Base-by-base conservation (phyloP, 1,140 invertebrate genomes). In the Temnothorax curvispinosus region DNA sequence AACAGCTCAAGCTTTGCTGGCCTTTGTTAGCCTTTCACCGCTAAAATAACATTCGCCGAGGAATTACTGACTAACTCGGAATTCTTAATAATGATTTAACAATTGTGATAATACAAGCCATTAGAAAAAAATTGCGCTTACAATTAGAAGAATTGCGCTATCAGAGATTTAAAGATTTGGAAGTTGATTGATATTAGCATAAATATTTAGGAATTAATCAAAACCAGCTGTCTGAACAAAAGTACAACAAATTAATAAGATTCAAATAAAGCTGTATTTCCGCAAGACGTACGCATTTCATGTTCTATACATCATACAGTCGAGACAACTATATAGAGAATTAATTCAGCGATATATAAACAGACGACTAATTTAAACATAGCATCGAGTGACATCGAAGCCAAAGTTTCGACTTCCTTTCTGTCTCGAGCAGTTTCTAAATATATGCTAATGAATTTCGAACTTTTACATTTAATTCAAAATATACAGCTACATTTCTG, bases 401-500 rank as follows among this genome's bases (percentile, higher is more conserved):
- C 54, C 6, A 18, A 50, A 74, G 41, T 60, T 74, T 47, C 15
- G 32, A 50, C 15, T 71, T 69, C 4, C 65, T 56, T 81, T 56
- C 50, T 67, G 15, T 71, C 21, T 81, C n/a, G 38, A 71, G 15
- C 38, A 56, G 9, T 32, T 15, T 35, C 38, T 35, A n/a, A 54
- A 60, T 74, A 50, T 74, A 84, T 84, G 41, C 13, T 74, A 60
- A 62, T 27, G n/a, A 84, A 75, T 75, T 84, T 84, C 69, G 13
- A 58, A 62, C 69, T 74, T 84, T 84, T 84, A 44, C 41, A 35
- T 82, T 82, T 47, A 74, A 82, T 84, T 74, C 41, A 84, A 84
- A 84, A 54, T 84, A 84, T 32, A 84, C 56, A 84, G 69, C 32
- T 62, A 74, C 27, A 41, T 74, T 84, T 84, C 41, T 21, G 9